A percentile compares a stretch with the other conserved stretches of the same genome.
Conservation (phyloP, 2,888 invertebrate species). For the Yponomeuta sedellus region DNA sequence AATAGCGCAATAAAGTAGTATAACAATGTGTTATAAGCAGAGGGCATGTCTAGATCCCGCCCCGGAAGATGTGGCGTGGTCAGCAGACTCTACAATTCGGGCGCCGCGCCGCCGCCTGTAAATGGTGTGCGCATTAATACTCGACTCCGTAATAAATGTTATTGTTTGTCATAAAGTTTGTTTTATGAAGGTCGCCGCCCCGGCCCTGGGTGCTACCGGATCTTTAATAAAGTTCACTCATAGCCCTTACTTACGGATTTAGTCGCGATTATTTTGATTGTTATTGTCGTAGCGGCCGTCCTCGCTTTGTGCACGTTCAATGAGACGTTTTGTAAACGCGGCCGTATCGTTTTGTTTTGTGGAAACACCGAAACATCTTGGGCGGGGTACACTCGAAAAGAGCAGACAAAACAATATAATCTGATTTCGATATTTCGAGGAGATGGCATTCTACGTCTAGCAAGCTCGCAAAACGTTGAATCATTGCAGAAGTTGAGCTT, state of each 20-base stretch:
- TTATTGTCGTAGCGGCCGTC: slow-evolving; percentile 25
- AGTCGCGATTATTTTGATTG: slow-evolving; percentile 36
- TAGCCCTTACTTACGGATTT: slow-evolving; percentile 44
- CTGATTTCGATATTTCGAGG: slow-evolving; percentile 54
- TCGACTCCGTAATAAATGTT: slow-evolving; percentile 71
- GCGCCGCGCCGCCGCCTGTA: slow-evolving; percentile 53
- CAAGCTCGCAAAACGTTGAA: slow-evolving; percentile 45
- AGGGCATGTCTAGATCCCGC: slow-evolving; percentile 32
- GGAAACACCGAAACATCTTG: slow-evolving; percentile 18
- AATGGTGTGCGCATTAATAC: slow-evolving; percentile 68
- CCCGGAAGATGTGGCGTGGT: slow-evolving; percentile 42
- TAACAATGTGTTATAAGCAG: slow-evolving; percentile 40
- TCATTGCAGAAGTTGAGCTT: slow-evolving; percentile 58
- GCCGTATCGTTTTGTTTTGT: slow-evolving; percentile 8
- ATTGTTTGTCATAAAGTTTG: slow-evolving; percentile 72
- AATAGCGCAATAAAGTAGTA: slow-evolving; percentile 41
- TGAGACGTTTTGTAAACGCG: slow-evolving; percentile 4
- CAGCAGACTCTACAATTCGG: slow-evolving; percentile 34
- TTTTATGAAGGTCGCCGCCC: slow-evolving; percentile 64
- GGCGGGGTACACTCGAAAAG: slow-evolving; percentile 21
- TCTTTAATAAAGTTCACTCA: slow-evolving; percentile 58
- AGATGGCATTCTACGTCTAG: slow-evolving; percentile 40
- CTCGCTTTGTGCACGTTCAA: background rate
- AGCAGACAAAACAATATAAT: slow-evolving; percentile 50
- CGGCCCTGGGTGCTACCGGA: slow-evolving; percentile 46